Conservation (phyloP, 2,888 invertebrate genomes). For the Emesis russula region DNA sequence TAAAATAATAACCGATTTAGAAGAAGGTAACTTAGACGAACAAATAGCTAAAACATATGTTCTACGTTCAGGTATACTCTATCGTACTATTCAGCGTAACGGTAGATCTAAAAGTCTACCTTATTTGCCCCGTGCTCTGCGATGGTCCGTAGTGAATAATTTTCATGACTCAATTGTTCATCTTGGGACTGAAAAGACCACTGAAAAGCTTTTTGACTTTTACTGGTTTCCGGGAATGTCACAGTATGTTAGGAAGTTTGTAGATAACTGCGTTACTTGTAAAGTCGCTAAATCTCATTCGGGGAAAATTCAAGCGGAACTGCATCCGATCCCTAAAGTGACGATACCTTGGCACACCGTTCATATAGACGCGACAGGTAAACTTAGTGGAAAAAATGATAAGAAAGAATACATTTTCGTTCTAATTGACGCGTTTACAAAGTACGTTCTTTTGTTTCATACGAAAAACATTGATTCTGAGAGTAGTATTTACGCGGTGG, state of each 20-base stretch:
- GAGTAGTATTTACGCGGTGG: no score
- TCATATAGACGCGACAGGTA: slow-evolving; percentile 71
- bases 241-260: slow-evolving; percentile 43
- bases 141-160: slow-evolving; percentile 74
- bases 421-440: no score
- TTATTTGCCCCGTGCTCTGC: slow-evolving; percentile 47
- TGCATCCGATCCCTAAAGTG: slow-evolving; percentile 82
- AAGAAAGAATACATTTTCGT: slow-evolving; percentile 72
- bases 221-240: slow-evolving; percentile 62
- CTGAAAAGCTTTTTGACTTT: slow-evolving; percentile 50
- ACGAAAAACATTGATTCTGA: no score
- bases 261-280: slow-evolving; percentile 67
- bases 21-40: background rate
- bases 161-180: slow-evolving; percentile 67
- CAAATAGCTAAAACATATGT: slow-evolving; percentile 54
- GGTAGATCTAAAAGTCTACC: slow-evolving; percentile 40
- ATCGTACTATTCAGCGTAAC: slow-evolving; percentile 59
- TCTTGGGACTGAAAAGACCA: slow-evolving; percentile 69
- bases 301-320: slow-evolving; percentile 73
- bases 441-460: no score
- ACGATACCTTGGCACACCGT: slow-evolving; percentile 50
- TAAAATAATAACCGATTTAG: slow-evolving; percentile 45
- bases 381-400: slow-evolving; percentile 86
- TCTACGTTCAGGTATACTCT: slow-evolving; percentile 35
- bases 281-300: slow-evolving; percentile 76